A percentile compares a stretch with the other conserved stretches of the same genome.
phyloP scores from a whole-genome alignment of 2,888 invertebrate genomes.

The Melieria crassipennis region DNA sequence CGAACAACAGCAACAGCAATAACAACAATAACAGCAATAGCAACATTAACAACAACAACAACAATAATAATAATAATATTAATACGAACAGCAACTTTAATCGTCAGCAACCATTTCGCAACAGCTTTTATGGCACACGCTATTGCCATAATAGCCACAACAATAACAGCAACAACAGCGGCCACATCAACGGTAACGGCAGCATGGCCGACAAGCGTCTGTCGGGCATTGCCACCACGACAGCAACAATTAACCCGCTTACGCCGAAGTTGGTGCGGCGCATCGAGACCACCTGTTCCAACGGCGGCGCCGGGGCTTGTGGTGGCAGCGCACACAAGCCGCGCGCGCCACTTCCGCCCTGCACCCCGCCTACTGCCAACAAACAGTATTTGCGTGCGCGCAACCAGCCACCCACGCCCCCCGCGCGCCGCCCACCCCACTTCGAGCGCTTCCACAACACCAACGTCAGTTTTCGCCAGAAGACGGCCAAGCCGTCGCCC shows the following conservation, averaged over 20 bases:
- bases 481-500: conserved; percentile 35
- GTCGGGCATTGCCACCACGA: conserved; percentile 14
- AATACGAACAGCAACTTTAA: conserved; percentile 48
- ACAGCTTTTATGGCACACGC: conserved; percentile 61
- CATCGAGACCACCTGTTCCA: conserved; percentile 57
- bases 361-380: conserved; percentile 38
- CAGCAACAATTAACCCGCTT: conserved; percentile 56
- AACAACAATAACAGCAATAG: conserved; percentile 36
- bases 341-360: conserved; percentile 29
- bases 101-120: conserved; percentile 62
- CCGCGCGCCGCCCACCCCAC: conserved; percentile 41
- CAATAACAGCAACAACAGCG: conserved; percentile 24
- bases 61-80: conserved; percentile 41
- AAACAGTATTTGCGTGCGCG: conserved; percentile 52
- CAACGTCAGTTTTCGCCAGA: conserved; percentile 50
- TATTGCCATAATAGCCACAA: conserved; percentile 38
- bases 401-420: conserved; percentile 42
- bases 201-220: conserved; percentile 27
- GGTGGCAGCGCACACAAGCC: conserved; percentile 43
- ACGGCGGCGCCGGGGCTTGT: conserved; percentile 48
- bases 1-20: conserved; percentile 38
- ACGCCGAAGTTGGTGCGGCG: conserved; percentile 64
- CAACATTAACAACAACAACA: conserved; percentile 32
- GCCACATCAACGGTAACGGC: conserved; percentile 23
- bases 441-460: conserved; percentile 49